Evolutionary conservation across 2,888 invertebrate species (phyloP).

Genomic region (Cheiracanthium punctorium): DNA sequence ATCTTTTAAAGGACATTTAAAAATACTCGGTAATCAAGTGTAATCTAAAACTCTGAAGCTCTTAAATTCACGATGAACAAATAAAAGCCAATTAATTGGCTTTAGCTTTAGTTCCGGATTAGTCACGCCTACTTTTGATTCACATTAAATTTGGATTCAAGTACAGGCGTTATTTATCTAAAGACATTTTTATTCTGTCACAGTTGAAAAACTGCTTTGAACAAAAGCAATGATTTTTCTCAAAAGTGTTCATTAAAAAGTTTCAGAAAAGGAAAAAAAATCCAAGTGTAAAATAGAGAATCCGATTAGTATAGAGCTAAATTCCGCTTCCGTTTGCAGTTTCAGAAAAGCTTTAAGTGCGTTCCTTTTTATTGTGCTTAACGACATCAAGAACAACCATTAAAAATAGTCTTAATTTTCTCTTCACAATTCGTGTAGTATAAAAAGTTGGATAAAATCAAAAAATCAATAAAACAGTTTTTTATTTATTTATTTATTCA

Average conservation of each 20-base stretch:
- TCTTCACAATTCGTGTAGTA: constrained; percentile 5
- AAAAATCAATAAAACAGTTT: too few relatives aligned
- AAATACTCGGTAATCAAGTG: too few relatives aligned
- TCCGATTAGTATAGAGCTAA: constrained; percentile 35
- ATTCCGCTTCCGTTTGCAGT: constrained; percentile 23
- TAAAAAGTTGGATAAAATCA: too few relatives aligned
- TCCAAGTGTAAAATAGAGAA: constrained; percentile 14
- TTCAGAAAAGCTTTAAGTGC: neutral
- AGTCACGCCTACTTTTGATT: neutral
- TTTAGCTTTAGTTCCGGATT: constrained; percentile 12
- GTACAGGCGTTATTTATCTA: constrained; percentile 27
- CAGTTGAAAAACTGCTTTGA: constrained; percentile 30
- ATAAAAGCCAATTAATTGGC: too few relatives aligned
- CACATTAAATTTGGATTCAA: neutral
- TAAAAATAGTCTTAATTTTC: constrained; percentile 7
- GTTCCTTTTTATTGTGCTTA: constrained; percentile 11
- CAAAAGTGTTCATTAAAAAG: constrained; percentile 24
- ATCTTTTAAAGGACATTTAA: too few relatives aligned
- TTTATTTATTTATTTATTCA: too few relatives aligned
- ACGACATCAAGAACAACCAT: constrained; percentile 36
- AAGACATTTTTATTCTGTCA: constrained; percentile 31
- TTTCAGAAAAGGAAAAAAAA: neutral
- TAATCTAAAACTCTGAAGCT: too few relatives aligned
- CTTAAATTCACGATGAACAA: too few relatives aligned
- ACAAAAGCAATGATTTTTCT: neutral